Evolutionary conservation across 2,888 invertebrate genomes (phyloP).

Genomic region (Flexamia atlantica): DNA sequence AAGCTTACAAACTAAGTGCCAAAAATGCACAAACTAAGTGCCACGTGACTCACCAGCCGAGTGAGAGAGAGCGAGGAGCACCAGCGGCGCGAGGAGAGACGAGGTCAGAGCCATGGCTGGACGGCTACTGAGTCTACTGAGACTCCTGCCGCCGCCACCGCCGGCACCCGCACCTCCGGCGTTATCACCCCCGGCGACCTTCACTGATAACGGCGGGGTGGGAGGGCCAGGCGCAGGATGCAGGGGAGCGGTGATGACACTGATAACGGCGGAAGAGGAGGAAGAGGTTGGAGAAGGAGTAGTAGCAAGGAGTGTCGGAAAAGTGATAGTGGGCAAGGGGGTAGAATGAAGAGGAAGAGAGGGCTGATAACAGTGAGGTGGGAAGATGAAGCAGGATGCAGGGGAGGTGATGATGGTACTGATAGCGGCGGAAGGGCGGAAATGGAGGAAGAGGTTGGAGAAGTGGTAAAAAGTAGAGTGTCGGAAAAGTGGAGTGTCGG

Average conservation of each 20-base stretch:
- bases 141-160: background rate
- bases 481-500: too few relatives aligned
- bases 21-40: too few relatives aligned
- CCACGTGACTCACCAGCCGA: slow-evolving; percentile 16
- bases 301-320: too few relatives aligned
- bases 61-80: slow-evolving; percentile 39
- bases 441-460: too few relatives aligned
- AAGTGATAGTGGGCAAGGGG: too few relatives aligned
- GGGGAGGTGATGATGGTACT: too few relatives aligned
- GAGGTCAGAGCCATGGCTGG: slow-evolving; percentile 27
- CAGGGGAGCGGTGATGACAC: background rate
- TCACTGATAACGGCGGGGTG: slow-evolving; percentile 37
- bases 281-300: background rate
- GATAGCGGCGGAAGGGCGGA: too few relatives aligned
- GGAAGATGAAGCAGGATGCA: too few relatives aligned
- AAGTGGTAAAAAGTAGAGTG: too few relatives aligned
- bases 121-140: slow-evolving; percentile 23
- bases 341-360: too few relatives aligned
- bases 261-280: background rate
- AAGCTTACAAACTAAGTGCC: too few relatives aligned
- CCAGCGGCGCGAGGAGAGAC: slow-evolving; percentile 35
- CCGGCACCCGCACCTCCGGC: background rate
- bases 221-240: background rate
- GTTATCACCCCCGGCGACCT: slow-evolving; percentile 48
- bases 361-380: too few relatives aligned